Percentiles rank a stretch among this genome's conserved stretches.
Conservation (phyloP, 2,888 invertebrate genomes). For the Machimus rusticus region DNA sequence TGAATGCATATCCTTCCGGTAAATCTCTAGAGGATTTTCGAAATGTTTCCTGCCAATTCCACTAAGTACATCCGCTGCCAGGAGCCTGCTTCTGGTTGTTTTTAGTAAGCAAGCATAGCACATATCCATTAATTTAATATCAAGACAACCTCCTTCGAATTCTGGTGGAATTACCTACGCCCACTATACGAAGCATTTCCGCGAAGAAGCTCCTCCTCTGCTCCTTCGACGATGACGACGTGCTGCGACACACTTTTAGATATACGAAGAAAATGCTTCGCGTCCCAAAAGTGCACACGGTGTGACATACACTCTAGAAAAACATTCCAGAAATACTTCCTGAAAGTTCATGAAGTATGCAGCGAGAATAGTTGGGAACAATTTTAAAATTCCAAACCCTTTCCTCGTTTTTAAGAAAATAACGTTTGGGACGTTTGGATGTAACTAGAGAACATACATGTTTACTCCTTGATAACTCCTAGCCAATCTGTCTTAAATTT, state of each 20-base stretch:
- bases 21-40: background rate
- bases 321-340: background rate
- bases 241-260: background rate
- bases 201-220: background rate
- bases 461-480: background rate
- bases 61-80: background rate
- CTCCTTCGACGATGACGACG: background rate
- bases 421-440: background rate
- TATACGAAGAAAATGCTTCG: background rate
- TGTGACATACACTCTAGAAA: background rate
- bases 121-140: background rate
- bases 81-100: background rate
- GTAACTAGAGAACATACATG: background rate
- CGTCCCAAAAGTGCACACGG: background rate
- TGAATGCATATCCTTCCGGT: background rate
- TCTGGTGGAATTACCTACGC: background rate
- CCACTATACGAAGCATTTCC: background rate
- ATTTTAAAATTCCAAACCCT: background rate
- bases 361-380: background rate
- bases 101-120: background rate
- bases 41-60: background rate
- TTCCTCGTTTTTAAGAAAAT: background rate
- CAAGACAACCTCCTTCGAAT: background rate
- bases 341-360: background rate
- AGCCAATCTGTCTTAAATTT: background rate